Conservation (phyloP, 2,888 invertebrate species). For the Digitonthophagus gazella region DNA sequence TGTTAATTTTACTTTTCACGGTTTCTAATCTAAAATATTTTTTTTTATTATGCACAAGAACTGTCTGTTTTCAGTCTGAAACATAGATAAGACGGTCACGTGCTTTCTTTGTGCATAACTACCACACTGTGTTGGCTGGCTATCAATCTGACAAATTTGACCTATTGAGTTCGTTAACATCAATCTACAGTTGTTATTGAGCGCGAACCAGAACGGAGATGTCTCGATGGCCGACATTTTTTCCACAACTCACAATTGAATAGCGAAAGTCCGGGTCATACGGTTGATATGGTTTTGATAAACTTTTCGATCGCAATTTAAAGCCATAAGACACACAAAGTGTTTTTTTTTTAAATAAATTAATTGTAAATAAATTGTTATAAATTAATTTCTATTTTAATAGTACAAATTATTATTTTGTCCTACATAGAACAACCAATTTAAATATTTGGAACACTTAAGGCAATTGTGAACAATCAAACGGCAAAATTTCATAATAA, state of each 20-base stretch:
- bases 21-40: background rate
- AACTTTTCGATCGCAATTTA: background rate
- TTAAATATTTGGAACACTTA: background rate
- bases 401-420: too few species aligned
- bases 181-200: conserved; percentile 22
- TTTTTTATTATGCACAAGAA: background rate
- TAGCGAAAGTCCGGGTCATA: background rate
- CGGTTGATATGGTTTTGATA: background rate
- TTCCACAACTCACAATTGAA: background rate
- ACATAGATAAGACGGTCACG: background rate
- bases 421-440: background rate
- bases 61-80: background rate
- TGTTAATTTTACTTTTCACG: background rate
- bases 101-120: background rate
- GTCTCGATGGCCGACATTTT: background rate
- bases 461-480: background rate
- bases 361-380: too few species aligned
- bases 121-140: background rate
- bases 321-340: too few species aligned
- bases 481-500: background rate
- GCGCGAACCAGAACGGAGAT: background rate
- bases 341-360: too few species aligned
- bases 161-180: conserved; percentile 24
- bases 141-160: conserved; percentile 19
- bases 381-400: too few species aligned